Evolutionary conservation across 2,113 vertebrate genomes (phyloP).

Genomic region (Opisthocomus hoazin): DNA sequence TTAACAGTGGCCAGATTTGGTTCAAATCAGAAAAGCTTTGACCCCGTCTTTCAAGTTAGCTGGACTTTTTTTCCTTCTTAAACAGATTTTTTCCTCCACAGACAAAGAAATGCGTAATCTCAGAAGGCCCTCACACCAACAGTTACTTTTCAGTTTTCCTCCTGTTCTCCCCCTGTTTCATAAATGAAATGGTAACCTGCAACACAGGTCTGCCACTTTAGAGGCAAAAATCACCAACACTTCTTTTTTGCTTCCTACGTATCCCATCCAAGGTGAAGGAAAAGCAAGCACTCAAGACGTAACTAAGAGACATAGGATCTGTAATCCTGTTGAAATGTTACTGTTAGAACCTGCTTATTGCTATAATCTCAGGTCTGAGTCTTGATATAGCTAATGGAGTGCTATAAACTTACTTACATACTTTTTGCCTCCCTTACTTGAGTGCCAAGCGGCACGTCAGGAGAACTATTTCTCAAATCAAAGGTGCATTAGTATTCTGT

Average conservation of each 20-base stretch:
- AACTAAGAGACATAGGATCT: neutral
- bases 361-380: neutral
- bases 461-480: neutral
- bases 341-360: neutral
- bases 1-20: neutral
- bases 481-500: neutral
- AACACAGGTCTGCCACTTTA: neutral
- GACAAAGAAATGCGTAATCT: neutral
- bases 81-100: neutral
- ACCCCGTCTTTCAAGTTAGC: neutral
- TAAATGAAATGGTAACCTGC: neutral
- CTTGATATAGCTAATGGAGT: neutral
- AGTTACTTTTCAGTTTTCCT: neutral
- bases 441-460: neutral
- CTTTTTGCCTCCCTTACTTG: neutral
- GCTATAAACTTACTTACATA: neutral
- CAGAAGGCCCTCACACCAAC: neutral
- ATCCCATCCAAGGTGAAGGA: neutral
- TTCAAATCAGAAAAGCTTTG: neutral
- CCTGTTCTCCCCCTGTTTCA: neutral
- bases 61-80: neutral
- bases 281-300: neutral
- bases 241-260: neutral
- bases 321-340: neutral
- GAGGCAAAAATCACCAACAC: neutral